phyloP scores from a whole-genome alignment of 2,888 invertebrate genomes.

The Neoscelio sp. region DNA sequence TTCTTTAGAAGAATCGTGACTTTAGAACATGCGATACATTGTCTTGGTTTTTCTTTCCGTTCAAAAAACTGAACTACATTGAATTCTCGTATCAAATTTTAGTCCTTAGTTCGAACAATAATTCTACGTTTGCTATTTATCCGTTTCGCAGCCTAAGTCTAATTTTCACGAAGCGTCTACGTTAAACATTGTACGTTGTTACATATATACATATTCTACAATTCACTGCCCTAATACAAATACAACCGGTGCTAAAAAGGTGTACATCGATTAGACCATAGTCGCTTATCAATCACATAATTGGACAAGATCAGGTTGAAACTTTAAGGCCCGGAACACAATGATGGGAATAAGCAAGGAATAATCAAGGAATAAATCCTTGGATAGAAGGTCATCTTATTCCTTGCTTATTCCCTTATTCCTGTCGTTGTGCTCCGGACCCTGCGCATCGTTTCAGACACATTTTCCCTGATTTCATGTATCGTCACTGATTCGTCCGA shows the following conservation, averaged over 20 bases:
- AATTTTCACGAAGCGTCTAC: slow-evolving; percentile 21
- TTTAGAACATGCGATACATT: not conserved
- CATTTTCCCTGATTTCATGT: not conserved
- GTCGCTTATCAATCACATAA: slow-evolving; percentile 5
- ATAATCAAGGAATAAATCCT: too few species aligned
- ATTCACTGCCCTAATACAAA: slow-evolving; percentile 39
- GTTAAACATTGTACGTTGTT: slow-evolving; percentile 31
- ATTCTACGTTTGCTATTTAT: slow-evolving; percentile 14
- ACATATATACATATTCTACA: slow-evolving; percentile 62
- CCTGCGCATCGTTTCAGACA: not conserved
- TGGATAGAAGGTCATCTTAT: too few species aligned
- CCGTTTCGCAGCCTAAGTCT: slow-evolving; percentile 13
- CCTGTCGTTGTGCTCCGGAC: too few species aligned
- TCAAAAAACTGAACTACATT: slow-evolving; percentile 11
- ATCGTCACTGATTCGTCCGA: slow-evolving; percentile 3
- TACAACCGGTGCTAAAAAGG: slow-evolving; percentile 27
- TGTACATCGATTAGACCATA: slow-evolving; percentile 34
- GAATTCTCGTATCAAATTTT: slow-evolving; percentile 19
- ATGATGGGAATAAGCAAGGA: too few species aligned
- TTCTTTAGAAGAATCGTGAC: slow-evolving; percentile 3
- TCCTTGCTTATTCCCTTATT: too few species aligned
- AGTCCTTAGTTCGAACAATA: slow-evolving; percentile 10
- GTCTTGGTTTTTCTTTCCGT: not conserved
- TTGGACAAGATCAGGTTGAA: slow-evolving; percentile 5
- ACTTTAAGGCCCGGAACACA: too few species aligned